Percentiles rank a stretch among this genome's conserved stretches.
phyloP scores from a whole-genome alignment of 2,888 invertebrate genomes.

The Orchesella flavescens region DNA sequence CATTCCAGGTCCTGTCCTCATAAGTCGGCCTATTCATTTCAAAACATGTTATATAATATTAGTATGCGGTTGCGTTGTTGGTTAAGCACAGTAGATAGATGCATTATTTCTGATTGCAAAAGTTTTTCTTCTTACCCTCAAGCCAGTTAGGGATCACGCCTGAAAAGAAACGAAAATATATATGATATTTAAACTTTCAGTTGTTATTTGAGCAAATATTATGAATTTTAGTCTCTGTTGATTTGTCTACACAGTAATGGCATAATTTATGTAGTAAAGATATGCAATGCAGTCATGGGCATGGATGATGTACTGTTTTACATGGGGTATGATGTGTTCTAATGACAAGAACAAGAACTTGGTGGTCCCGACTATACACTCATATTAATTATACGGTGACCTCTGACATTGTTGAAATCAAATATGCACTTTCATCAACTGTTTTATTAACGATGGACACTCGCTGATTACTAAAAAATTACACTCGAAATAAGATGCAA shows the following conservation, averaged over 20 bases:
- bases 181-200: neutral
- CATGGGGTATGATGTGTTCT: neutral
- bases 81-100: too few relatives aligned
- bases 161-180: constrained; percentile 56
- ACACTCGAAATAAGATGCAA: too few relatives aligned
- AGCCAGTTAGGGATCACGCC: constrained; percentile 75
- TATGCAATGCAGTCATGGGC: neutral
- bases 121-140: constrained; percentile 73
- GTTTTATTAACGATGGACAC: too few relatives aligned
- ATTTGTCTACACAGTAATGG: too few relatives aligned
- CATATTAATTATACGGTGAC: too few relatives aligned
- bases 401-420: too few relatives aligned
- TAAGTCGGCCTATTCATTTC: constrained; percentile 71
- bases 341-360: neutral
- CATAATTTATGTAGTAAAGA: too few relatives aligned
- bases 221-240: too few relatives aligned
- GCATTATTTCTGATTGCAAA: neutral
- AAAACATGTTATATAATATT: neutral
- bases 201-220: neutral
- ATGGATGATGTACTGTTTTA: neutral
- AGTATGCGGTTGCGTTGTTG: neutral
- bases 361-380: too few relatives aligned
- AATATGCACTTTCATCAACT: too few relatives aligned
- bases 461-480: too few relatives aligned
- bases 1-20: constrained; percentile 76